Percentiles rank a stretch among this genome's conserved stretches.
These are phyloP conservation scores for Notiomystis cincta DNA, from an alignment of 2,113 vertebrate genomes.

Conservation along the genomic window DNA sequence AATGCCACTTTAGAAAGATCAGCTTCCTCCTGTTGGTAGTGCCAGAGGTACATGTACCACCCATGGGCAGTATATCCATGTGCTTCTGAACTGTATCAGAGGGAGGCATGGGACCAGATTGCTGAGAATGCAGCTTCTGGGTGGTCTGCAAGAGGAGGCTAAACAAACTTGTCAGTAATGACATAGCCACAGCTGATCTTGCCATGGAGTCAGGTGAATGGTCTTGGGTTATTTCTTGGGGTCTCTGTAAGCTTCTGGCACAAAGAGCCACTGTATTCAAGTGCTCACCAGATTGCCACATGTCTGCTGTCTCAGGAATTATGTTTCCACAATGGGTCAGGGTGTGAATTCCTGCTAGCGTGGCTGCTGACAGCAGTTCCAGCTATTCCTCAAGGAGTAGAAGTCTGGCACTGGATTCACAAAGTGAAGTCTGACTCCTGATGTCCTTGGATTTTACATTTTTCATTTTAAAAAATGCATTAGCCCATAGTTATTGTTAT, in stretches of 20 bases:
- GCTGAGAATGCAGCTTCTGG: background rate
- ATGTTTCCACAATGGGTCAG: background rate
- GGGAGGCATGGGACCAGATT: background rate
- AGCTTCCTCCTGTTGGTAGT: background rate
- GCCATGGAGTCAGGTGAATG: background rate
- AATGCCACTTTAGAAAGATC: background rate
- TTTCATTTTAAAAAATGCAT: background rate
- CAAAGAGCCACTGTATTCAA: background rate
- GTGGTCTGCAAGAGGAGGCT: background rate
- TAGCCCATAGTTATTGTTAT: background rate
- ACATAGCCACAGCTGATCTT: background rate
- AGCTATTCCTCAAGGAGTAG: background rate
- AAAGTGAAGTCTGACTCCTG: background rate
- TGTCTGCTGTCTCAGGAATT: background rate
- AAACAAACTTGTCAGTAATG: background rate
- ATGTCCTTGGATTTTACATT: background rate
- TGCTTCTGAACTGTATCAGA: background rate
- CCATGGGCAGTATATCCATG: fast-evolving
- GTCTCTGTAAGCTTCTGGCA: background rate
- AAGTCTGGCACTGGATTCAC: background rate
- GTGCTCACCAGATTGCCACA: background rate
- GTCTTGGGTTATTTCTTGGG: background rate
- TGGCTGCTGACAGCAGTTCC: background rate
- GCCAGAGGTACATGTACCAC: background rate
- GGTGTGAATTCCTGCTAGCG: background rate